Evolutionary conservation across 2,113 vertebrate genomes (phyloP), one percentile per base, ranked within the genome.

Genomic region (Phalacrocorax carbo): DNA sequence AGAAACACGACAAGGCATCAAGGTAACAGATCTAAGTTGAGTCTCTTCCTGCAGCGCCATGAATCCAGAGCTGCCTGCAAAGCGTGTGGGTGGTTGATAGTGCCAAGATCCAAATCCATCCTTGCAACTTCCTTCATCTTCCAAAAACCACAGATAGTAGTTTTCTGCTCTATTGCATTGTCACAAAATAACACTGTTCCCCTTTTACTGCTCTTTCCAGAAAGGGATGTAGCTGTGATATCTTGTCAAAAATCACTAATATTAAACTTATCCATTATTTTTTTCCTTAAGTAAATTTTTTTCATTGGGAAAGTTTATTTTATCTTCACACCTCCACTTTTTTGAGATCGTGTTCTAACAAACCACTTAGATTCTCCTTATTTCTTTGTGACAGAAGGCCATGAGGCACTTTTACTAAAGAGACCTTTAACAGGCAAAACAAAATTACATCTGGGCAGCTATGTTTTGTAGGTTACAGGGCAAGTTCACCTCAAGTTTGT

Each of bases 51-150:
- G 48, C 30, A 17, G 48, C 1, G 0, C 16, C 10, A 0, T 1
- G 49, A 51, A 46, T 20, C 55, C 58, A 83, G 32, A 90, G 49
- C 54, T 73, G 48, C 79, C 25, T 5, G 0, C 42, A 34, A 64
- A 34, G 26, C 1, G 0, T 34, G 54, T 0, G 5, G 11, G 58
- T 29, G 20, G 4, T 61, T 29, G 29, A 9, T 5, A 44, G 32
- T 20, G 30, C 36, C 0, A 2, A 29, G 8, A 34, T 27, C 57
- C 34, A 55, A 54, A 76, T 48, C 11, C 10, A 9, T n/a, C 55
- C 40, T 83, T 72, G 54, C 19, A 42, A 19, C 34, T 78, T 60
- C 15, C 30, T 82, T 72, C n/a, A 3, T 7, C 5, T 40, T 65
- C 1, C 1, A 10, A 48, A 88, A 88, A 3, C 4, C 7, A 4